These are phyloP conservation scores for Clavelina lepadiformis DNA, from an alignment of 23 tunicate species.

Conservation along the genomic window DNA sequence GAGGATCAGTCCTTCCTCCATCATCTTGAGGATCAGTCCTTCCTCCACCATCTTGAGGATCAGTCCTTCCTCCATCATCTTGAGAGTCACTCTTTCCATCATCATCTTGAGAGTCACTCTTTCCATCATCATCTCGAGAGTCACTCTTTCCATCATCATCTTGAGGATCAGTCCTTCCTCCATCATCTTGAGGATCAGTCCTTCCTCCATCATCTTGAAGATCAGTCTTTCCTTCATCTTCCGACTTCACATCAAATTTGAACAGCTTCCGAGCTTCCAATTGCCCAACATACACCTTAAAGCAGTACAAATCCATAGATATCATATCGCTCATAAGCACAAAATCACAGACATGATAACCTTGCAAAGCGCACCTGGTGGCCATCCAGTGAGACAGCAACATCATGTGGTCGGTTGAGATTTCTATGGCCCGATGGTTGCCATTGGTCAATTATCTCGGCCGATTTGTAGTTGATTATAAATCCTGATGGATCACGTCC, in stretches of 20 bases:
- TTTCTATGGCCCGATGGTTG: slow-evolving; percentile 15
- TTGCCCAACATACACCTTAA: slow-evolving; percentile 50
- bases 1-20: too few relatives aligned
- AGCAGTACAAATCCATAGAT: neutral
- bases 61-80: too few relatives aligned
- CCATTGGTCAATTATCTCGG: slow-evolving; percentile 50
- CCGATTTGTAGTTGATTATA: slow-evolving; percentile 44
- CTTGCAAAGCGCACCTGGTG: slow-evolving; percentile 12
- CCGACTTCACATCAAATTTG: slow-evolving; percentile 22
- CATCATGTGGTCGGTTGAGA: slow-evolving; percentile 64
- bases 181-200: too few relatives aligned
- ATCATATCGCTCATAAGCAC: neutral
- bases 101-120: too few relatives aligned
- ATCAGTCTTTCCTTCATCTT: too few relatives aligned
- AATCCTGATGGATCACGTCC: slow-evolving; percentile 32
- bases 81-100: too few relatives aligned
- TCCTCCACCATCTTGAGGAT: too few relatives aligned
- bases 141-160: too few relatives aligned
- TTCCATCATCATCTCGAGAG: too few relatives aligned
- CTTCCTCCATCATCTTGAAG: too few relatives aligned
- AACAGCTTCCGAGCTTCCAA: slow-evolving; percentile 23
- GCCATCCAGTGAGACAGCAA: slow-evolving; percentile 55
- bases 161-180: too few relatives aligned
- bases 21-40: too few relatives aligned
- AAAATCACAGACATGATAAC: neutral